Conservation (phyloP, 2,888 invertebrate genomes). For the Lepidocyrtinus sp. region DNA sequence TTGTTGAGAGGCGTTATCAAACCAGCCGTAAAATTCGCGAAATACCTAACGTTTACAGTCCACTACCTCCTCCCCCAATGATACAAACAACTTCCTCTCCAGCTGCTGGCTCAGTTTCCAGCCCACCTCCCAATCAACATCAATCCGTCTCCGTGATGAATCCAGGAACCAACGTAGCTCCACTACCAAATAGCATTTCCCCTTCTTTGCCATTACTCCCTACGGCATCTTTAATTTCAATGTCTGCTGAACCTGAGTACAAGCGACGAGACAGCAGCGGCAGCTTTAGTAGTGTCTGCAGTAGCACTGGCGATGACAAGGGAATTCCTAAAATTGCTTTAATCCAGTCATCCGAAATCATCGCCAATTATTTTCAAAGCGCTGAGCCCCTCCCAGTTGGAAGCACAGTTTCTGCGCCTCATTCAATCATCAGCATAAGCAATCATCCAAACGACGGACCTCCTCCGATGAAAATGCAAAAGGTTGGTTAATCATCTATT, state of each 20-base stretch:
- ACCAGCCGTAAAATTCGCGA: constrained; percentile 61
- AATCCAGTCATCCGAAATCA: constrained; percentile 58
- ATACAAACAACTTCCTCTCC: neutral
- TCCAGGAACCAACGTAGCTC: constrained; percentile 13
- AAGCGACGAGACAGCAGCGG: constrained; percentile 40
- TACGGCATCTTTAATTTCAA: neutral
- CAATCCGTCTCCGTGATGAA: constrained; percentile 18
- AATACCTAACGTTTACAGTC: constrained; percentile 21
- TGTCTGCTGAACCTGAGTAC: constrained; percentile 10
- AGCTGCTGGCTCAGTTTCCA: neutral
- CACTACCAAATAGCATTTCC: neutral
- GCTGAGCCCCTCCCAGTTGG: constrained; percentile 42
- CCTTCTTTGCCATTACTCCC: neutral
- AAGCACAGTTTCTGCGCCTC: neutral
- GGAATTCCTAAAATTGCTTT: constrained; percentile 58
- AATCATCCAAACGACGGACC: constrained; percentile 30
- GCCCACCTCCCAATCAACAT: constrained; percentile 12
- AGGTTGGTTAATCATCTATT: constrained; percentile 47
- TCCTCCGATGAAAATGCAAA: constrained; percentile 56
- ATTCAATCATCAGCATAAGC: neutral
- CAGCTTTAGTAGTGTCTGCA: constrained; percentile 51
- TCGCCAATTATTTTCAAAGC: constrained; percentile 54
- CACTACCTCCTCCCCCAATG: constrained; percentile 14
- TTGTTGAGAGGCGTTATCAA: constrained; percentile 62
- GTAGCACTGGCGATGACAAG: constrained; percentile 40